Evolutionary conservation across 2,113 vertebrate species (phyloP), one percentile per base, ranked within the genome.

Genomic region (Neotragus moschatus): DNA sequence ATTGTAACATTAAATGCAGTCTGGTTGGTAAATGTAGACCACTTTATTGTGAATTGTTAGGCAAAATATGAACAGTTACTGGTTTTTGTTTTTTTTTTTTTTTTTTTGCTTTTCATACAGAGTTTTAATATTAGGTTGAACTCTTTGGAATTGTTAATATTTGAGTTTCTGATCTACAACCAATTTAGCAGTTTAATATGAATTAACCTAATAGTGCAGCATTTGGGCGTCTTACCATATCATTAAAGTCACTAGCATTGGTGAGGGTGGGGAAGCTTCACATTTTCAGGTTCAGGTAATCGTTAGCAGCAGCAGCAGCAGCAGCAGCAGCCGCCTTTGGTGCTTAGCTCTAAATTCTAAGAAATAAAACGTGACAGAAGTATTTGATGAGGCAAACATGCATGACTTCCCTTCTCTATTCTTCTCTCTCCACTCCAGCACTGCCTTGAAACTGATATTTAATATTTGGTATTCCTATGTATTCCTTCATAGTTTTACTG

Each of bases 401-500:
- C 30, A 21, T 63, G 61, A 19, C 53, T 95, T 10, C 84, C 6
- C 55, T 80, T 8, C 2, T 5, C 10, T 89, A 12, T 81, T 1
- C 5, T 49, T 77, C 81, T 56, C 23, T 84, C 21, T 47, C 19
- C 0, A 16, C 1, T 12, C 47, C 33, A 96, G 23, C 80, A 36
- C 12, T 92, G 4, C 39, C 55, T 49, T 56, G 55, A 95, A 61
- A 95, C 75, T 70, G 39, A 17, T 84, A 45, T 53, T 86, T 56
- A 33, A n/a, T 89, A 15, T 96, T 89, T 80, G 51, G 0, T 63
- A 58, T 93, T 85, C 23, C 45, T 94, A 0, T 97, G 39, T 94
- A 60, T 96, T 94, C 91, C 70, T 93, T 92, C 77, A 26, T 58
- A 60, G 84, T 89, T 93, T 87, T 93, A 82, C 30, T 96, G 61